Base-by-base conservation (phyloP, 2,888 invertebrate genomes). In the Desoria tigrina region DNA sequence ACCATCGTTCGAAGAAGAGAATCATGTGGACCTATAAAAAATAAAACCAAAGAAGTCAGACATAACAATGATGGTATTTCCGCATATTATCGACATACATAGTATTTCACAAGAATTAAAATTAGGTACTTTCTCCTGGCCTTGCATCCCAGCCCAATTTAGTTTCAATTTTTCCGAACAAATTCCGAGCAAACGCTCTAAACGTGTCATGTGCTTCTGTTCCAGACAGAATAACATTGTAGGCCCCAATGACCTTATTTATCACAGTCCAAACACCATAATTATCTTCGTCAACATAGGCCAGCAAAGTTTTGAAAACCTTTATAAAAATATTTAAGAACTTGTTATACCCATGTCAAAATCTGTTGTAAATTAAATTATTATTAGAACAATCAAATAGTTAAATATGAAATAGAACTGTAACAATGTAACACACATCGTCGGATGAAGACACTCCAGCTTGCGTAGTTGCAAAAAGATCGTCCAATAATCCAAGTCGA, bases 221-320 rank as follows among this genome's bases (percentile, higher is more conserved):
- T 79, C 93, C 89, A 1, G 90, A 88, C 66, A 94, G 83, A 32
- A 95, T 82, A 53, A 86, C 85, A 61, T 86, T 86, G 61, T 95
- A 82, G 78, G 88, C 88, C 14, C 86, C 84, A 59, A 95, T 81
- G 76, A 90, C 90, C 79, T 88, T 88, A 39, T 87, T 86, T 73
- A 93, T 87, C 0, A 88, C 88, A 6, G 87, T 89, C 96, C 96
- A 97, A 0, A 96, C 96, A 0, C 94, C 93, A 82, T 90, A 96
- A 81, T 95, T 90, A 42, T 87, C 88, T 80, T 97, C 95, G 74
- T 90, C 87, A 71, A 86, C 84, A 79, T 89, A 94, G 0, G 94
- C 91, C 76, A 88, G 86, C 79, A 94, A 87, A 21, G 96, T 83
- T 78, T 89, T 87, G 58, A 97, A 37, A n/a, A 70, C n/a, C 72